phyloP scores from a whole-genome alignment of 2,113 vertebrate species.

The Elaphurus davidianus region DNA sequence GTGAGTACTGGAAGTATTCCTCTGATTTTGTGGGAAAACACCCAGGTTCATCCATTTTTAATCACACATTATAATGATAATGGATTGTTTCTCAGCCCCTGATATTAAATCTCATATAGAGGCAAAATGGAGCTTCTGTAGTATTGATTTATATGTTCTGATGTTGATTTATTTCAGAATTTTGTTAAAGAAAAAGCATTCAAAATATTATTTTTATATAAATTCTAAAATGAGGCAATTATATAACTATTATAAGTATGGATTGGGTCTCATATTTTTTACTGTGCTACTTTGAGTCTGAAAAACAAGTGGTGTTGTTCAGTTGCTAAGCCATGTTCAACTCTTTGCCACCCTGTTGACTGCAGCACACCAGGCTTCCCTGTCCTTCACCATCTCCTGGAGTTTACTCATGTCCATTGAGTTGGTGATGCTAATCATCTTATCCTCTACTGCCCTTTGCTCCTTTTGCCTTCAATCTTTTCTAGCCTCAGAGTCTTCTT shows the following conservation, averaged over 20 bases:
- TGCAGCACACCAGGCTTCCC: not conserved
- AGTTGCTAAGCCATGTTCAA: not conserved
- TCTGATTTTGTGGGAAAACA: not conserved
- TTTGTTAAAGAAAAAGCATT: not conserved
- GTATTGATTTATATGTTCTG: not conserved
- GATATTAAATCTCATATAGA: not conserved
- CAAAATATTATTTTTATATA: slow-evolving; percentile 2
- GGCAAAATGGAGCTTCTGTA: not conserved
- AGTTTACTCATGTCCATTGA: not conserved
- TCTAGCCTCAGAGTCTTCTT: not conserved
- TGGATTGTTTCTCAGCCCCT: not conserved
- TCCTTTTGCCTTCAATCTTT: not conserved
- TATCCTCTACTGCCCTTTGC: not conserved
- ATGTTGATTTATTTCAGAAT: not conserved
- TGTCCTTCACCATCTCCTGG: not conserved
- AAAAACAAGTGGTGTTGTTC: not conserved
- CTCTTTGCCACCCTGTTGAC: not conserved
- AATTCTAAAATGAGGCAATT: not conserved
- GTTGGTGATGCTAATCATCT: not conserved
- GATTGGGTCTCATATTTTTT: not conserved
- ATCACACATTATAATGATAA: not conserved
- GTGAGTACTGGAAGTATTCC: not conserved
- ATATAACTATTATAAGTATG: slow-evolving; percentile 1
- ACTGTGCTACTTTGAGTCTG: not conserved
- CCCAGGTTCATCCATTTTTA: not conserved